Evolutionary conservation across 2,797 vertebrate species (phyloP).

Genomic region (Argentina silus): DNA sequence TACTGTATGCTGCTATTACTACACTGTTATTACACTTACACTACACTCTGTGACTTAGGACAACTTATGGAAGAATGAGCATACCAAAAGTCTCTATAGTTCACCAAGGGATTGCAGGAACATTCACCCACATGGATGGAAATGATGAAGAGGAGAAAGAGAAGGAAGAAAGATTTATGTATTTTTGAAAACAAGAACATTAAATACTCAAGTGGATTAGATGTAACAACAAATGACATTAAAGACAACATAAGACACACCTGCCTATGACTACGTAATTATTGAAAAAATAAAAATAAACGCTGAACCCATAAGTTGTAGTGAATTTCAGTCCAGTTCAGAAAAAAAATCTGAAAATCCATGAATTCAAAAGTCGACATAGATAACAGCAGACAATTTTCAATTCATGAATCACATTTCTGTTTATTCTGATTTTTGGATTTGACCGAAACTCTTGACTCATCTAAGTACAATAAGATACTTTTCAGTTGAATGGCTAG

Average conservation of each 20-base stretch:
- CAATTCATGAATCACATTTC: not conserved
- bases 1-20: not conserved
- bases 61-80: slow-evolving; percentile 83
- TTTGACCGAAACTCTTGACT: not conserved
- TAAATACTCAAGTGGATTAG: slow-evolving; percentile 58
- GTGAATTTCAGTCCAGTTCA: not conserved
- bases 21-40: no score
- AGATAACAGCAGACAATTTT: not conserved
- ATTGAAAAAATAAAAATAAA: not conserved
- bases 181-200: slow-evolving; percentile 66
- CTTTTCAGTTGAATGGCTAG: not conserved
- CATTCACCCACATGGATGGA: slow-evolving; percentile 90
- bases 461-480: not conserved
- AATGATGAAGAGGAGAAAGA: slow-evolving; percentile 81
- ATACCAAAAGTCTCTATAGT: slow-evolving; percentile 94
- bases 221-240: slow-evolving; percentile 49
- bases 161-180: slow-evolving; percentile 76
- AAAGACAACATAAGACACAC: slow-evolving; percentile 33
- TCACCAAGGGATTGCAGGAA: slow-evolving; percentile 89
- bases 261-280: not conserved
- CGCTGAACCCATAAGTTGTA: slow-evolving; percentile 2
- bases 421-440: not conserved
- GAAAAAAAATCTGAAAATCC: not conserved
- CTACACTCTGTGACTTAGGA: slow-evolving; percentile 81
- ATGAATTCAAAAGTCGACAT: not conserved